These are phyloP conservation scores for Aepyceros melampus DNA, from an alignment of 2,113 vertebrate genomes.

Conservation along the genomic window DNA sequence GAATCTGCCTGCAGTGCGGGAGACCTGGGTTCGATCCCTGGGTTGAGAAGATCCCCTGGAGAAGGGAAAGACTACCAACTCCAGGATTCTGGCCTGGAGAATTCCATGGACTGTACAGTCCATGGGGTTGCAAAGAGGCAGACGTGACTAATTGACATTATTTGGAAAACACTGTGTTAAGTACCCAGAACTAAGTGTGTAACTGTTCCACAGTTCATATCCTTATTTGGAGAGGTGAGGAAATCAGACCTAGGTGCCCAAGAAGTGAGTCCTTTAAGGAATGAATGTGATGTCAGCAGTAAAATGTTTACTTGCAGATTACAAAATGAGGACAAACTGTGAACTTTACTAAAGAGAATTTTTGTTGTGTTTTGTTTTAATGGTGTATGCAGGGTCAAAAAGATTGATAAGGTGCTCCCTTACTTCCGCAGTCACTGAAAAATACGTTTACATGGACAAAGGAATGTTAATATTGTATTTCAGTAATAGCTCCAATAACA, in stretches of 20 bases:
- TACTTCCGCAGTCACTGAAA: neutral
- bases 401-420: neutral
- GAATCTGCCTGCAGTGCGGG: neutral
- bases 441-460: neutral
- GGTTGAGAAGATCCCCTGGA: neutral
- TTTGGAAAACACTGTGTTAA: neutral
- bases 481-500: neutral
- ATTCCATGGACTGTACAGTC: neutral
- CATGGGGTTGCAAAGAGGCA: accelerated
- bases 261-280: neutral
- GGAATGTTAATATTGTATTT: neutral
- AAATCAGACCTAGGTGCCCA: neutral
- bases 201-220: neutral
- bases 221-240: neutral
- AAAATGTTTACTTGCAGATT: neutral
- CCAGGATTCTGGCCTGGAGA: neutral
- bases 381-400: neutral
- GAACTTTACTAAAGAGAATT: neutral
- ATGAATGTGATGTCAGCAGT: neutral
- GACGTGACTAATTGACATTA: neutral
- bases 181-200: accelerated
- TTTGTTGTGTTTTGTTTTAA: neutral
- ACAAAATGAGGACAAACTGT: neutral
- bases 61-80: neutral
- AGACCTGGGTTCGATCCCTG: neutral